These are phyloP conservation scores for Drosophila micromelanica DNA, from an alignment of 1,140 invertebrate genomes.

Conservation along the genomic window DNA sequence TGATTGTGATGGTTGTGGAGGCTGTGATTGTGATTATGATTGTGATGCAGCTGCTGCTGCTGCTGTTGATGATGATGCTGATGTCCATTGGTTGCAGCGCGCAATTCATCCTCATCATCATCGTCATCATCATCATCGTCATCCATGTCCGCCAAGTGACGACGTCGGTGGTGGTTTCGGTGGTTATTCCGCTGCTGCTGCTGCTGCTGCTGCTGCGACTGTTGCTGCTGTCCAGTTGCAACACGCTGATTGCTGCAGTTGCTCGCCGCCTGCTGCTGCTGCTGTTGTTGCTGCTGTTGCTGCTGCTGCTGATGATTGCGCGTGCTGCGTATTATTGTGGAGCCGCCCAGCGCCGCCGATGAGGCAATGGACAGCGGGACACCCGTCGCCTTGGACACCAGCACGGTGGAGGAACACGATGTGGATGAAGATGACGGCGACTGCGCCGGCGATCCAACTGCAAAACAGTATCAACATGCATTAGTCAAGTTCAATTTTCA, in stretches of 20 bases:
- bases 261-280: slow-evolving; percentile 33
- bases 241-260: slow-evolving; percentile 43
- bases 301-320: slow-evolving; percentile 70
- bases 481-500: neutral
- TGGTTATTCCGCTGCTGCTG: slow-evolving; percentile 74
- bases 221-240: slow-evolving; percentile 33
- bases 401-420: slow-evolving; percentile 80
- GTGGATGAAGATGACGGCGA: slow-evolving; percentile 79
- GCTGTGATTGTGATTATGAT: slow-evolving; percentile 31
- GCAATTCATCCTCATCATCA: slow-evolving; percentile 50
- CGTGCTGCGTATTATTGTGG: slow-evolving; percentile 78
- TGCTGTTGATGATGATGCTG: slow-evolving; percentile 39
- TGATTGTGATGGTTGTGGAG: slow-evolving; percentile 37
- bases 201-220: no score
- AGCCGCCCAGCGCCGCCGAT: slow-evolving; percentile 69
- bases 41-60: slow-evolving; percentile 21
- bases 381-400: slow-evolving; percentile 76
- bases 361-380: slow-evolving; percentile 76
- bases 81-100: slow-evolving; percentile 38
- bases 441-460: slow-evolving; percentile 73
- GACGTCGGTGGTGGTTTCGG: slow-evolving; percentile 84
- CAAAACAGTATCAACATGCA: slow-evolving; percentile 4
- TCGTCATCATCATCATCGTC: slow-evolving; percentile 78
- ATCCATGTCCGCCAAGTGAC: slow-evolving; percentile 78
- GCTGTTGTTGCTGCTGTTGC: slow-evolving; percentile 33